Evolutionary conservation across 2,888 invertebrate genomes (phyloP).

Genomic region (Mythimna impura): DNA sequence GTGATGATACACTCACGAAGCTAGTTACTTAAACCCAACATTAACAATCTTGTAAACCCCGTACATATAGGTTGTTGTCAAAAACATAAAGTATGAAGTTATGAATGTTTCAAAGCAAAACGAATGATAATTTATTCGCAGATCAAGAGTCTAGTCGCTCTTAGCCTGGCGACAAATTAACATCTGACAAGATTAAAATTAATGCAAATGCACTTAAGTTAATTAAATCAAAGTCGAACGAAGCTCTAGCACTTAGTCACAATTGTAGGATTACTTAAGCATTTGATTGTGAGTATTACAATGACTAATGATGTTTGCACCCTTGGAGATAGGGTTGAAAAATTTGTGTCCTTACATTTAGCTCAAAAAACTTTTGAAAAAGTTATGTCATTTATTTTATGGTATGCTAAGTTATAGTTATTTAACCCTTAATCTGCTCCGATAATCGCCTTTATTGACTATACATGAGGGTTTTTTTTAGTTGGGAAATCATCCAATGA

Average conservation of each 20-base stretch:
- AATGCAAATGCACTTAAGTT: constrained; percentile 73
- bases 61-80: constrained; percentile 33
- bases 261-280: constrained; percentile 57
- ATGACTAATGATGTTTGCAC: constrained; percentile 61
- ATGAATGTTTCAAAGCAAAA: constrained; percentile 42
- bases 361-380: constrained; percentile 16
- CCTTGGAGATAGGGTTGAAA: constrained; percentile 51
- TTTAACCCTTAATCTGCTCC: background rate
- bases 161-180: constrained; percentile 66
- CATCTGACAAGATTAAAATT: constrained; percentile 70
- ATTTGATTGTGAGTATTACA: constrained; percentile 58
- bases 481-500: no score
- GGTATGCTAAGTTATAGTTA: background rate
- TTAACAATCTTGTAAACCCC: constrained; percentile 19
- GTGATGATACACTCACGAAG: no score
- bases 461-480: background rate
- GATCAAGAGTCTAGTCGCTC: constrained; percentile 57
- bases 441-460: background rate
- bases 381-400: constrained; percentile 14
- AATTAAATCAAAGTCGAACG: constrained; percentile 70
- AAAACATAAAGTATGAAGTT: constrained; percentile 29
- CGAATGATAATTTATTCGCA: constrained; percentile 56
- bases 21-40: no score
- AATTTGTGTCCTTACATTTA: constrained; percentile 26
- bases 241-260: constrained; percentile 64